Evolutionary conservation across 1,140 invertebrate species (phyloP).

Genomic region (Conus ventricosus): DNA sequence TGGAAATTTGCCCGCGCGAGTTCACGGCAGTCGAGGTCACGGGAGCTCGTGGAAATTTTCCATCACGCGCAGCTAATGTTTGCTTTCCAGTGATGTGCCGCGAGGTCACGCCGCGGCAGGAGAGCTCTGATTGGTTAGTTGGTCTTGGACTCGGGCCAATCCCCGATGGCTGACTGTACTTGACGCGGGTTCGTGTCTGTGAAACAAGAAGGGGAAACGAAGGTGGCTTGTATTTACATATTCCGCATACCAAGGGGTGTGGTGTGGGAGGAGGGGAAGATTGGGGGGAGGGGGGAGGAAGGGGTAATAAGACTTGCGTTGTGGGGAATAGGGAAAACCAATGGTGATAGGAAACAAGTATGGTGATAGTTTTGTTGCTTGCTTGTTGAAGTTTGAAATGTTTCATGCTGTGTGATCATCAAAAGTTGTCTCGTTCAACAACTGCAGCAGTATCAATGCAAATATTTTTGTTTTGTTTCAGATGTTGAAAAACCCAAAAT

Average conservation of each 20-base stretch:
- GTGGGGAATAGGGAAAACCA: background rate
- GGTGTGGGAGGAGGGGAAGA: background rate
- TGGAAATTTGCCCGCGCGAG: background rate
- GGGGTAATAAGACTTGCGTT: background rate
- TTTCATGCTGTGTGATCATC: background rate
- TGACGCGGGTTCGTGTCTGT: background rate
- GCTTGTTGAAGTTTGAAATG: background rate
- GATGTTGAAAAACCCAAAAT: conserved; percentile 24
- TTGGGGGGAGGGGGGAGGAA: background rate
- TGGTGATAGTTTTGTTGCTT: background rate
- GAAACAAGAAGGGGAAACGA: background rate
- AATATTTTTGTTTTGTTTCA: conserved; percentile 19
- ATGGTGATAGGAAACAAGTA: background rate
- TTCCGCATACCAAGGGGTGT: background rate
- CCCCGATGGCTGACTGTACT: background rate
- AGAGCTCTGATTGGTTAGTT: conserved; percentile 23
- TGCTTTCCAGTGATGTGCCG: background rate
- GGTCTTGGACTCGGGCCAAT: conserved; percentile 16
- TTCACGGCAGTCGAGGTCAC: conserved; percentile 27
- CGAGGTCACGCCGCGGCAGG: conserved; percentile 21
- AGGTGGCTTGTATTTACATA: background rate
- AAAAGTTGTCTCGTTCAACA: background rate
- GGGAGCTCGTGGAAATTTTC: conserved; percentile 36
- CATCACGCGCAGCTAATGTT: conserved; percentile 34
- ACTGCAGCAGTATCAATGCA: conserved; percentile 36